Base-by-base conservation (phyloP, 2,888 invertebrate species). In the Monopis laevigella region DNA sequence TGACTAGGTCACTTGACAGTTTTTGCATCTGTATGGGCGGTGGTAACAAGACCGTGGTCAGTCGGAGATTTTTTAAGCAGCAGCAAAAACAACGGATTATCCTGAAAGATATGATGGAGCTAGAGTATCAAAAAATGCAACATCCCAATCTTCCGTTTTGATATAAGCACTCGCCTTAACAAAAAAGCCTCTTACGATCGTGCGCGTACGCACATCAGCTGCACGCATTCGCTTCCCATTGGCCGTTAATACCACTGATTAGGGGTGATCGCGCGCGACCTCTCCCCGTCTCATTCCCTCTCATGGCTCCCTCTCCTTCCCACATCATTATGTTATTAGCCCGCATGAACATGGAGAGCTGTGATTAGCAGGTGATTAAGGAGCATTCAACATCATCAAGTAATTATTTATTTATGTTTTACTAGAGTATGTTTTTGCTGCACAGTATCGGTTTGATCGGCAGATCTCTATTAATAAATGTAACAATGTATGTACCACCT, bases 331-430 rank as follows among this genome's bases (percentile, higher is more conserved):
- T 65, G 72, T 73, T 67, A 77, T 75, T 73, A 77, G 61, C 51
- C 51, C 47, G 51, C 55, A 56, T 56, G 58, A 56, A 57, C 62
- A 60, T 62, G 65, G 65, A 71, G 65, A 66, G 60, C 68, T 59
- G 69, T 77, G 73, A 77, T 77, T 75, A 77, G 73, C 74, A 62
- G 62, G 62, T 73, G 71, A 77, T 77, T 77, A 77, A 66, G 72
- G 62, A 59, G 65, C 73, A 74, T 77, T 74, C 75, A 70, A 68
- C 64, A 66, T 75, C 74, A 75, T 75, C 74, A 69, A 68, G 71
- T 71, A 71, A 74, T 77, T 75, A 75, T 77, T 77, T 77, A 77
- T 77, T 75, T 75, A 70, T 75, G 73, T 73, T 75, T 68, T 69
- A 66, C 62, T 67, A 56, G 52, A 70, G 75, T 74, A 64, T 70